Base-by-base conservation (phyloP, 2,888 invertebrate species). In the Prosapia bicincta region DNA sequence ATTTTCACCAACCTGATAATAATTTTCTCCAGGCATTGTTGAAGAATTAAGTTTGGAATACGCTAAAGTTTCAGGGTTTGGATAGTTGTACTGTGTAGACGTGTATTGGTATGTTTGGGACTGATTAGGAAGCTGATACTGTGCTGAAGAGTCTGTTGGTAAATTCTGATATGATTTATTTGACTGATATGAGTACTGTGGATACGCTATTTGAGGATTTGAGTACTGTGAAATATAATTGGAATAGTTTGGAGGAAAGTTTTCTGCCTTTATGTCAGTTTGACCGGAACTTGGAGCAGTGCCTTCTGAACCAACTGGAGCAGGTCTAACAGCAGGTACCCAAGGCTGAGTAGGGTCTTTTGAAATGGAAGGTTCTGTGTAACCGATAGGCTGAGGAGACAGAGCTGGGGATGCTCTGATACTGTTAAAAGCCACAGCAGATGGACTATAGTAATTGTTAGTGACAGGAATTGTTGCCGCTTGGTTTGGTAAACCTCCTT, bases 241-340 rank as follows among this genome's bases (percentile, higher is more conserved):
- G 32, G 74, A 25, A 32, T 71, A 74, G 25, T 69, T 70, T 7
- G 71, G 26, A 26, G 66, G 72, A 66, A 28, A 72, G 13, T 28
- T 72, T n/a, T 76, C 76, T 28, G 71, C 25, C 54, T 76, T 76
- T 13, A 67, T 25, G 28, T 76, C 76, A 24, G 26, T 66, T 5
- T 66, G 26, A 26, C 71, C 43, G 38, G 38, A 67, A 28, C 25
- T 70, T 15, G 79, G 74, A 7, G 77, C 69, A 43, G 73, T 78
- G 0, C 76, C 88, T 86, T 93, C 93, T 0, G 92, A 92, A 3
- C 93, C 93, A 3, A 93, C 86, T 0, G 93, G 92, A 54, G 91
- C 87, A 0, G 93, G 93, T 67, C 93, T 85, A 2, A 92, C 86
- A 0, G 89, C 88, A 0, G 91, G 90, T 3, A 82, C 73, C 78